phyloP scores from a whole-genome alignment of 2,888 invertebrate species.

The Caenorhabditis sp. region DNA sequence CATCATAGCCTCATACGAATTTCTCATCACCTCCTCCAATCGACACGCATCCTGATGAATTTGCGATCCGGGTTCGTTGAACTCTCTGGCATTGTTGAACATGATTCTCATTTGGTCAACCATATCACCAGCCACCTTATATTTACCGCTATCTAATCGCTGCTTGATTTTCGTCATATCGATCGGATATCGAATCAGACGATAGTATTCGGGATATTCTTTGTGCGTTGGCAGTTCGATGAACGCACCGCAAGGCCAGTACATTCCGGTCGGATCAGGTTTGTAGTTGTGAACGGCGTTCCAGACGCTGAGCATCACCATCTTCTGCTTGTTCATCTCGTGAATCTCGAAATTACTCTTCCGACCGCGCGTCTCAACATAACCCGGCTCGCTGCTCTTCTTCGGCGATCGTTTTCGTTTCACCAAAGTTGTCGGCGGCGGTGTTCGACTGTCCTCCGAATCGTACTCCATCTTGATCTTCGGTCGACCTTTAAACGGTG shows the following conservation, averaged over 20 bases:
- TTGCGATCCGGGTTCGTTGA: slow-evolving; percentile 90
- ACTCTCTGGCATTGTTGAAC: slow-evolving; percentile 95
- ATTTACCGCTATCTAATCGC: slow-evolving; percentile 71
- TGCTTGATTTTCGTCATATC: slow-evolving; percentile 85
- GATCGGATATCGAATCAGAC: slow-evolving; percentile 91
- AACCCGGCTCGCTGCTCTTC: slow-evolving; percentile 26
- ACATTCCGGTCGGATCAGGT: slow-evolving; percentile 73
- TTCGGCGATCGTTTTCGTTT: slow-evolving; percentile 31
- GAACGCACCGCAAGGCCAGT: slow-evolving; percentile 88
- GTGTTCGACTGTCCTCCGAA: slow-evolving; percentile 17
- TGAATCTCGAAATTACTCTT: slow-evolving; percentile 13
- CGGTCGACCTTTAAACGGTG: slow-evolving; percentile 11
- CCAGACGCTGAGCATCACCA: slow-evolving; percentile 80
- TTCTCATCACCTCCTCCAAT: slow-evolving; percentile 23
- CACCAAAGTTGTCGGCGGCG: not conserved
- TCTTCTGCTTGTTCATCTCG: slow-evolving; percentile 11
- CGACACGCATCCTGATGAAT: slow-evolving; percentile 77
- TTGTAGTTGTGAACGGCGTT: slow-evolving; percentile 74
- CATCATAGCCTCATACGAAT: slow-evolving; percentile 20
- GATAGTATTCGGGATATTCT: slow-evolving; percentile 93
- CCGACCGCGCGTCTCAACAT: slow-evolving; percentile 1
- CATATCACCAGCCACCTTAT: slow-evolving; percentile 56
- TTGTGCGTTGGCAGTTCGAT: slow-evolving; percentile 96
- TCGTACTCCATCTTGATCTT: slow-evolving; percentile 36
- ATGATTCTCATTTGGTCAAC: slow-evolving; percentile 76